These are phyloP conservation scores for Mola mola DNA, from an alignment of 2,113 vertebrate species.

Conservation along the genomic window DNA sequence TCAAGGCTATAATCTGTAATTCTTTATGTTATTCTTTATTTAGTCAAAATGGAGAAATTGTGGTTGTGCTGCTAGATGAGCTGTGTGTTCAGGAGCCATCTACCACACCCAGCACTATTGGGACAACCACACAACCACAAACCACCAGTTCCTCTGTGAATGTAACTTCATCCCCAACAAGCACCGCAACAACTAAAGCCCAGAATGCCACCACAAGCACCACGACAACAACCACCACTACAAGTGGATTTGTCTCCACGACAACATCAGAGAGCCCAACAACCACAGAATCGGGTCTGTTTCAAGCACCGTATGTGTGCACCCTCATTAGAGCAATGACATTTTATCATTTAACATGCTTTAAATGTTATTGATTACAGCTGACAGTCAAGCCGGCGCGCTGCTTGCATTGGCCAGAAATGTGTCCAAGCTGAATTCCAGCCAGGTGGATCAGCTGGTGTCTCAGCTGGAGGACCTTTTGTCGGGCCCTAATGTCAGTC, in stretches of 20 bases:
- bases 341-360: background rate
- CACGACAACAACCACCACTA: background rate
- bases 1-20: too few relatives aligned
- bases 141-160: conserved; percentile 2
- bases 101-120: conserved; percentile 16
- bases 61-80: conserved; percentile 43
- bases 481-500: conserved; percentile 77
- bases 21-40: too few relatives aligned
- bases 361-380: conserved; percentile 8
- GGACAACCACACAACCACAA: conserved; percentile 23
- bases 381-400: conserved; percentile 30
- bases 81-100: conserved; percentile 12
- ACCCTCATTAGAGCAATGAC: background rate
- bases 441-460: conserved; percentile 83
- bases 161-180: conserved; percentile 11
- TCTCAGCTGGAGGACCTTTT: conserved; percentile 84
- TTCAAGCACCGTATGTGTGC: background rate
- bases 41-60: conserved; percentile 49
- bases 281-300: conserved; percentile 32
- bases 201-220: conserved; percentile 1
- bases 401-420: conserved; percentile 64
- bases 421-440: conserved; percentile 64
- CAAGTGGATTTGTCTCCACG: background rate
- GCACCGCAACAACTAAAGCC: conserved; percentile 7
- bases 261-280: background rate